Base-by-base conservation (phyloP, 2,888 invertebrate genomes). In the Oegoconia quadripuncta region DNA sequence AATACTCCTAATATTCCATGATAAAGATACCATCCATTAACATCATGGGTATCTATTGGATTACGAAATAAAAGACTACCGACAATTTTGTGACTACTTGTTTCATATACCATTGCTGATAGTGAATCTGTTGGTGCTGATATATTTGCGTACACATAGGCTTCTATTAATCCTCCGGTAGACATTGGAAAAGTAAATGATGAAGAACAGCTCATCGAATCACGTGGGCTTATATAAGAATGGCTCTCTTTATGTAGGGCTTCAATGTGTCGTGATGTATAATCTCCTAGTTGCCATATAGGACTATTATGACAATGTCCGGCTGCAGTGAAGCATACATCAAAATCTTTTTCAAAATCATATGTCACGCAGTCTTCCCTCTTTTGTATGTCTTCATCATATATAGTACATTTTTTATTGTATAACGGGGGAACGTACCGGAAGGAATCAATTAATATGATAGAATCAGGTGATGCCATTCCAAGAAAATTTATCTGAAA, bases 141-240 rank as follows among this genome's bases (percentile, higher is more conserved):
- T 25, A 11, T 25, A 25, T 25, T 25, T 12, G 2, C 12, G 12
- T 25, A 25, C 12, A 61, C 39, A 33, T 64, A 57, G 7, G 52
- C 50, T 40, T 67, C 63, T 9, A 67, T 11, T n/a, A 37, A 34
- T 12, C 68, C 66, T 6, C 28, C 34, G 3, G 51, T 42, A n/a
- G 39, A 43, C 51, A 64, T 54, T 26, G 51, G 42, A 18, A 66
- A 66, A 0, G 35, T 38, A 12, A 61, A 61, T 0, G 66, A 67
- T 3, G 59, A 51, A n/a, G 62, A 52, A 37, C 68, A 67, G 37
- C 66, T 65, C 22, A 61, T 28, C 7, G 11, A 11, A 14, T 41
- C 26, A 20, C 44, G 37, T 1, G 66, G 67, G 16, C 41, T 41
- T 37, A 65, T 55, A 34, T 57, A 67, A 11, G 32, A 37, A 6